Base-by-base conservation (phyloP, 2,888 invertebrate species). In the Ennomos erosarius region DNA sequence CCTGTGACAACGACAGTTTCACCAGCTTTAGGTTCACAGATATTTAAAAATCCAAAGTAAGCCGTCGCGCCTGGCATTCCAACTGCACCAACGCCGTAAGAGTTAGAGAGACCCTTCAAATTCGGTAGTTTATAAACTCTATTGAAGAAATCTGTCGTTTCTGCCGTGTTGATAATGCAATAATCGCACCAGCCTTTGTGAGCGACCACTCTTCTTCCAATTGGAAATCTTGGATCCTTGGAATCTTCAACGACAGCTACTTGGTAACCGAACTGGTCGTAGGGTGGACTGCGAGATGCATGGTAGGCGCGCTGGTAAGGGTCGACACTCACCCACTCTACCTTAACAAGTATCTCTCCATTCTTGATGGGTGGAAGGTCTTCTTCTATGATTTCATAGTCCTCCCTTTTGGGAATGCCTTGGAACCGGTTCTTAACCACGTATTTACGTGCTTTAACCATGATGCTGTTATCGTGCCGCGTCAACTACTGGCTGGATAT, bases 61-160 rank as follows among this genome's bases (percentile, higher is more conserved):
- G 96, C 96, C 0, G 96, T 95, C 40, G 93, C 94, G 90, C 96
- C 96, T 6, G 95, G 94, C 94, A 95, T 95, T 59, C 96, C 95
- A 6, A 95, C 81, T 5, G 93, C 88, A 16, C 96, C 95, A 0
- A 96, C 71, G 9, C 89, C 93, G n/a, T 94, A 81, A 0, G 95
- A 95, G 1, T 82, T 66, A 0, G 95, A 74, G 5, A 87, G 58
- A 0, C 90, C 87, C 62, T 93, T 92, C 48, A 95, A 74, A 64
- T 95, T 93, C 0, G 95, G 94, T 35, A 95, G 60, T 51, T 82
- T 81, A 70, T 85, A 85, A 9, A 81, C 55, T 47, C 43, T 67
- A 4, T 74, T 70, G 0, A 49, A 10, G 0, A 40, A 34, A 0
- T 66, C 64, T 11, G 55, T 52, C 48, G 82, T 40, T n/a, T 56